Evolutionary conservation across 2,797 vertebrate species (phyloP), one percentile per base, ranked within the genome.

Genomic region (Micrastur ruficollis): DNA sequence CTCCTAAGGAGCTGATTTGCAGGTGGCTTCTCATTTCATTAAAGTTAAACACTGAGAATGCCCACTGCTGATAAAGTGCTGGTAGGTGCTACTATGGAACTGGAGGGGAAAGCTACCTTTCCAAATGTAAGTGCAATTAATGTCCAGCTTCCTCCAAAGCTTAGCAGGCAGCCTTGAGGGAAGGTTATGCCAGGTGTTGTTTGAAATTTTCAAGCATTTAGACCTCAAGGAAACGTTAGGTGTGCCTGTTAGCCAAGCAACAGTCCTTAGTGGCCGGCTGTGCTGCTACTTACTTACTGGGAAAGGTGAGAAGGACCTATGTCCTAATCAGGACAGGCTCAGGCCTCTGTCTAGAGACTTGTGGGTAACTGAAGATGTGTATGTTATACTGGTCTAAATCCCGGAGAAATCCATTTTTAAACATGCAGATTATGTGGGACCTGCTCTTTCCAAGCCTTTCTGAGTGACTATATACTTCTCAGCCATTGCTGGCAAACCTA

Each of bases 371-470:
- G 8, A 71, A 87, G 23, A 6, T 46, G 22, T 81, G 17, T 70
- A 1, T 50, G 9, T 68, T 68, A 59, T 1, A 8, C 49, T 50
- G 58, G 34, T 71, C 18, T 88, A 88, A 95, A 95, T 81, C 44
- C 50, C 58, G 67, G 73, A 86, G 15, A 52, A 91, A 93, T 74
- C 61, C 31, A 11, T 82, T 86, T 70, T 38, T 23, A 66, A 91
- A 70, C 32, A 14, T 11, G 56, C 58, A 73, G 63, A 67, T 97
- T 83, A 34, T 5, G 95, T 97, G 97, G 97, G 89, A 92, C 97
- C 98, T 97, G 97, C 97, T 98, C 98, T 97, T 97, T 92, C 29
- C 2, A 5, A 95, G 91, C 93, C 90, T 97, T 97, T 67, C 91
- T 95, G 86, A 92, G 93, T 91, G 76, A 66, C 49, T 84, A n/a